Evolutionary conservation across 2,888 invertebrate species (phyloP), one percentile per base, ranked within the genome.

Genomic region (Morpho achilles): DNA sequence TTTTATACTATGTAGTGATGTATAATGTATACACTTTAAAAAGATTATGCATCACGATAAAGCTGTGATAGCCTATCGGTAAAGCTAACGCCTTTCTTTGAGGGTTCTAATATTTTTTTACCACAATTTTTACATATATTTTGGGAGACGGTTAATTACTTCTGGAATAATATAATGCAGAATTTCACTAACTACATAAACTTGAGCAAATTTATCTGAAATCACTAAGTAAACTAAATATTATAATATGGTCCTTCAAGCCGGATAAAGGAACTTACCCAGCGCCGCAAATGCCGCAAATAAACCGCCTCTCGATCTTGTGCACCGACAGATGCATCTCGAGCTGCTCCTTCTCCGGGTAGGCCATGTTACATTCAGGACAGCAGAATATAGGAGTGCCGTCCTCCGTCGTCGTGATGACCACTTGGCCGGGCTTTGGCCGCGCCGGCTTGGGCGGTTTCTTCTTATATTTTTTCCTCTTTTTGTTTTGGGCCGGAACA

Each of bases 311-410:
- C 77, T 96, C 96, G 62, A 96, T 95, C 87, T 95, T 96, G 77
- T 96, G 96, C 40, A 94, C 94, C 8, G 94, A 92, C 43, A 96
- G 85, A 78, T 95, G 95, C 76, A 94, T 92, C 74, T 96, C 96
- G n/a, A 96, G 82, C 69, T 95, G 91, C 65, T 95, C 95, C 76
- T 95, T 95, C 70, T 95, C 95, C 0, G 95, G 94, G 77, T 95
- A 95, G 0, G 95, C 95, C 95, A 95, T 94, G 77, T 95, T 93
- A 75, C 96, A 96, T 82, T 95, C 95, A 0, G 96, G 95, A 76
- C 96, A 96, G 80, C 96, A 95, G 84, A 92, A 96, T 23, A 96
- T 82, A 0, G 94, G 93, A 0, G 95, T 93, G 10, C 96, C 96
- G 73, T 96, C 96, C 0, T 94, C 77, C 0, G 95, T 94, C 0